phyloP scores from a whole-genome alignment of 2,113 vertebrate genomes.

The Poeciliopsis occidentalis region DNA sequence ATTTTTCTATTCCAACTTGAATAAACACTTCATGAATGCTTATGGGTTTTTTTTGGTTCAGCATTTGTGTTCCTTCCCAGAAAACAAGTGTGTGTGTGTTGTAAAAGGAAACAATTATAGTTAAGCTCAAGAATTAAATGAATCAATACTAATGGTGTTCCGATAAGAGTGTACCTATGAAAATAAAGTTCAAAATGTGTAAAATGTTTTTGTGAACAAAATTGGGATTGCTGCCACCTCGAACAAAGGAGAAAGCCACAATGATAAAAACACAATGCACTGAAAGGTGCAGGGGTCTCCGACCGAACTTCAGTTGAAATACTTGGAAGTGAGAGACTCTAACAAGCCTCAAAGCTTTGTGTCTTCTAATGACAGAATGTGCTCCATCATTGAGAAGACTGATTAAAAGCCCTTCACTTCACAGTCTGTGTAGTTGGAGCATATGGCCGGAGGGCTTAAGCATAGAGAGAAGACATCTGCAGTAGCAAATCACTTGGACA shows the following conservation, averaged over 20 bases:
- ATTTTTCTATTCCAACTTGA: not conserved
- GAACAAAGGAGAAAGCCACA: conserved; percentile 27
- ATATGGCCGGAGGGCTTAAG: conserved; percentile 63
- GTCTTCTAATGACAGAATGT: conserved; percentile 57
- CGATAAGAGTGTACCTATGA: not conserved
- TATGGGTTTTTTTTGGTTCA: not conserved
- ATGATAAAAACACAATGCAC: not conserved
- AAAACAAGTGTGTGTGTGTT: not conserved
- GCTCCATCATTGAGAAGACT: conserved; percentile 58
- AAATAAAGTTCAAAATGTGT: not conserved
- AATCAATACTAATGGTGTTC: not conserved
- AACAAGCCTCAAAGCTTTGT: conserved; percentile 23
- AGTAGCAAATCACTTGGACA: conserved; percentile 37
- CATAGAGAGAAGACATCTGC: conserved; percentile 54
- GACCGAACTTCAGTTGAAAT: conserved; percentile 4
- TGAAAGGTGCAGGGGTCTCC: conserved; percentile 8
- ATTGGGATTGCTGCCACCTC: not conserved
- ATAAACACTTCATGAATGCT: not conserved
- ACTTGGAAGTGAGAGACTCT: conserved; percentile 10
- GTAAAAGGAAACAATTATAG: not conserved
- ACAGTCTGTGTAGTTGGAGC: conserved; percentile 39
- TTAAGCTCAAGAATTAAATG: not conserved
- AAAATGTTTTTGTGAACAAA: not conserved
- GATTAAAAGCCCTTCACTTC: conserved; percentile 64
- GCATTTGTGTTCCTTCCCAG: not conserved